Evolutionary conservation across 2,888 invertebrate genomes (phyloP), one percentile per base, ranked within the genome.

Genomic region (Galerucella pusilla): DNA sequence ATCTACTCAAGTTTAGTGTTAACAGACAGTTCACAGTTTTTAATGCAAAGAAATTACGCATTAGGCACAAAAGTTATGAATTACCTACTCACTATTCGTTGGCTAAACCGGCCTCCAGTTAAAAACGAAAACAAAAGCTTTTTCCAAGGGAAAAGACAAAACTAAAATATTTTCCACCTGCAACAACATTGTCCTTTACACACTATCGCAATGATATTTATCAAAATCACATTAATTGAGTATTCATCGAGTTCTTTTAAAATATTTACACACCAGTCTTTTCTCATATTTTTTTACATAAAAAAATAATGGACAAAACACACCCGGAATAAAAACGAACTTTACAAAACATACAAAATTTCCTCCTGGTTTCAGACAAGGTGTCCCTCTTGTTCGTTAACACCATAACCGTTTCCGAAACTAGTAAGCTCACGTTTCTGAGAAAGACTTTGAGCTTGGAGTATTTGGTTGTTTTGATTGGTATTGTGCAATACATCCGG

Each of bases 401-500:
- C 87, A 75, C 88, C 87, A 80, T 88, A 88, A 78, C 88, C 87
- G 77, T 88, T 88, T 73, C 88, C 88, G 78, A 88, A 88, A 82
- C 87, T 88, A 78, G 86, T 87, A 76, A 88, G 77, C 75, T 87
- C 87, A 57, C 87, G 85, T 79, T 88, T 88, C 79, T 88, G 88
- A 70, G 85, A 84, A 54, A 88, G 80, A 25, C 86, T 86, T 80
- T 88, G 88, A 72, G 88, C 87, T 78, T 88, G 88, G 10, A 88
- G 83, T 61, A 88, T 88, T 80, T 88, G 88, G 57, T 85, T 81
- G 71, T 86, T 88, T 77, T 87, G 87, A 79, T 84, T 88, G 59
- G 88, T 88, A 82, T 88, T 88, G 80, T 88, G 88, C 45, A 88
- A 83, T 16, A 88, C 88, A 77, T 88, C 88, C 0, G 88, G 88